Conservation (phyloP, 1,140 invertebrate genomes). For the Chironomus striatipennis region DNA sequence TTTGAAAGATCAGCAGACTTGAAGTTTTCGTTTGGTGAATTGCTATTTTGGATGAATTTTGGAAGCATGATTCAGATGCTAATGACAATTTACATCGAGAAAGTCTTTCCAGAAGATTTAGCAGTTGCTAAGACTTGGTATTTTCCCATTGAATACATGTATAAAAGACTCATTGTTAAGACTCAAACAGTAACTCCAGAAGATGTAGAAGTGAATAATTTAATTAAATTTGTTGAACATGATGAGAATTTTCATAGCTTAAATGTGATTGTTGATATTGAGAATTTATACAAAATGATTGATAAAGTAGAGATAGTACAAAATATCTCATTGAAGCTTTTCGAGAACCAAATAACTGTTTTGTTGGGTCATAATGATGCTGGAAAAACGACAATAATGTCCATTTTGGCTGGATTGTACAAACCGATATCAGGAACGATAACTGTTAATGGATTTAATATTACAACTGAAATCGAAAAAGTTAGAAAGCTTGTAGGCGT, state of each 20-base stretch:
- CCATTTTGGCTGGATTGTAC: slow-evolving; percentile 62
- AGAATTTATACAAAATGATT: slow-evolving; percentile 49
- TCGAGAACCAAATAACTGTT: slow-evolving; percentile 48
- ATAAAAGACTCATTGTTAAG: neutral
- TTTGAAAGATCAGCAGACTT: slow-evolving; percentile 55
- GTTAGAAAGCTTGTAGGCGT: slow-evolving; percentile 61
- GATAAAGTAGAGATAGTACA: slow-evolving; percentile 60
- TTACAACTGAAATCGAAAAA: slow-evolving; percentile 41
- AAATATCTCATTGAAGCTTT: slow-evolving; percentile 54
- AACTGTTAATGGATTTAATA: slow-evolving; percentile 52
- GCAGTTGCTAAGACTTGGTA: slow-evolving; percentile 59
- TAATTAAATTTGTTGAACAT: no score
- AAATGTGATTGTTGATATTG: no score
- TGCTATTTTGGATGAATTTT: slow-evolving; percentile 52
- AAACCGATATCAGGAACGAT: slow-evolving; percentile 56
- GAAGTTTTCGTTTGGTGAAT: slow-evolving; percentile 52
- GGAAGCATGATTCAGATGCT: slow-evolving; percentile 55
- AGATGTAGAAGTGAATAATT: no score
- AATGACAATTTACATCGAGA: slow-evolving; percentile 58
- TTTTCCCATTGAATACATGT: slow-evolving; percentile 41
- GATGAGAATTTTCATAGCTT: no score
- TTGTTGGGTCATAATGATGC: slow-evolving; percentile 65
- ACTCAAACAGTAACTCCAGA: no score
- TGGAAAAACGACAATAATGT: slow-evolving; percentile 58
- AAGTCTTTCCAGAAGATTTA: slow-evolving; percentile 55